These are phyloP conservation scores for Agriopis marginaria DNA, from an alignment of 2,888 invertebrate genomes.

Conservation along the genomic window DNA sequence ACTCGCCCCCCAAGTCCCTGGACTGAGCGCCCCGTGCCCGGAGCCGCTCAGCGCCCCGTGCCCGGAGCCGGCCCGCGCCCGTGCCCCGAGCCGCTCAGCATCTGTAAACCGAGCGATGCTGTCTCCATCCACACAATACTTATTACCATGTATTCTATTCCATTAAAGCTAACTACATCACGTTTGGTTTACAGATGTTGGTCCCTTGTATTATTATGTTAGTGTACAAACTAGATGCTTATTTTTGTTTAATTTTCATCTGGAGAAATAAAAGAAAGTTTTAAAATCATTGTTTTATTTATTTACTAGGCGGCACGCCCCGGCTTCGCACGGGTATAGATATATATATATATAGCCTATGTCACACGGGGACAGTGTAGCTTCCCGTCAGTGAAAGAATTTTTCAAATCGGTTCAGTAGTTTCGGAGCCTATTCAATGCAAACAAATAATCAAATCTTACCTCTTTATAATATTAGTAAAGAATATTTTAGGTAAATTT, in stretches of 20 bases:
- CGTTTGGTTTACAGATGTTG: constrained; percentile 22
- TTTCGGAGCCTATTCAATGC: too few relatives aligned
- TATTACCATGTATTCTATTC: neutral
- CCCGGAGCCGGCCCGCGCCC: neutral
- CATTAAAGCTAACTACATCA: neutral
- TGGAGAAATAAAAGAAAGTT: constrained; percentile 30
- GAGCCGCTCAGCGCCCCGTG: neutral
- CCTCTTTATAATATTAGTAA: too few relatives aligned
- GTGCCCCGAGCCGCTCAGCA: neutral
- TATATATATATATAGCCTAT: too few relatives aligned
- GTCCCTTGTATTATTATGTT: constrained; percentile 7
- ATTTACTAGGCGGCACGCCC: too few relatives aligned
- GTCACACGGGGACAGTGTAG: too few relatives aligned
- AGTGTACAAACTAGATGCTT: constrained; percentile 25
- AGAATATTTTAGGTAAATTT: too few relatives aligned
- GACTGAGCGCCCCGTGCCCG: constrained; percentile 68
- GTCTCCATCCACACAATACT: neutral
- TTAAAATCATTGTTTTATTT: constrained; percentile 20
- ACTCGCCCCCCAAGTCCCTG: constrained; percentile 85
- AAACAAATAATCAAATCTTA: too few relatives aligned
- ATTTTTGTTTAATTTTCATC: constrained; percentile 21
- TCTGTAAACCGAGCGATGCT: constrained; percentile 20
- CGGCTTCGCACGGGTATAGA: too few relatives aligned
- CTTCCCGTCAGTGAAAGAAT: too few relatives aligned
- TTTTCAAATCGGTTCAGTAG: too few relatives aligned